phyloP scores from a whole-genome alignment of 1,140 invertebrate species.

The Belonocnema kinseyi region DNA sequence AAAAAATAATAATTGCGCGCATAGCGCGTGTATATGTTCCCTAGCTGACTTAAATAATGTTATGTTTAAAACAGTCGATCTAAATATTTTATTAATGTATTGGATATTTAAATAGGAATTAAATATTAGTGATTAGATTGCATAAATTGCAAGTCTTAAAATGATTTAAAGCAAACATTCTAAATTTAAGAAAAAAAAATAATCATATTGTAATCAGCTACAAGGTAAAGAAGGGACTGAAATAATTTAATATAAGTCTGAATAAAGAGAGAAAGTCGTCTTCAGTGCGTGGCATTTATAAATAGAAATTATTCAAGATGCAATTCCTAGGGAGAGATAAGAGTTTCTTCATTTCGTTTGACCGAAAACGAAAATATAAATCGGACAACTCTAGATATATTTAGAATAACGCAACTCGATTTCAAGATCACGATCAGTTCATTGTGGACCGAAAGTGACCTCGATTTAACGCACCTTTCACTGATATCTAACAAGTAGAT shows the following conservation, averaged over 20 bases:
- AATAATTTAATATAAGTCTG: not conserved
- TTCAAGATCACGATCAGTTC: slow-evolving; percentile 75
- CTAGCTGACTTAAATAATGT: too few relatives aligned
- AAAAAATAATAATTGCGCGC: too few relatives aligned
- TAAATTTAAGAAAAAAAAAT: too few relatives aligned
- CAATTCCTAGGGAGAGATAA: not conserved
- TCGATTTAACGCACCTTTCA: slow-evolving; percentile 71
- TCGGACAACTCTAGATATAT: not conserved
- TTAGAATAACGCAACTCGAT: slow-evolving; percentile 56
- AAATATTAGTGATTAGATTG: too few relatives aligned
- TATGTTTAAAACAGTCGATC: too few relatives aligned
- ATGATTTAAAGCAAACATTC: too few relatives aligned
- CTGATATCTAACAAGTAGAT: slow-evolving; percentile 46
- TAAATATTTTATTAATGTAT: too few relatives aligned
- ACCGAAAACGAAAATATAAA: not conserved
- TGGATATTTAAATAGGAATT: too few relatives aligned
- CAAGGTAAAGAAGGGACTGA: not conserved
- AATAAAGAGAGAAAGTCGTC: slow-evolving; percentile 24
- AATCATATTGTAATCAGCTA: too few relatives aligned
- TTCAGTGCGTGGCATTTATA: not conserved
- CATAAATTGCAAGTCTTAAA: too few relatives aligned
- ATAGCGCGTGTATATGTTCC: too few relatives aligned
- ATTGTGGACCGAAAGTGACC: slow-evolving; percentile 71
- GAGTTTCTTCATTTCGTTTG: slow-evolving; percentile 14
- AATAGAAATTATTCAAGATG: slow-evolving; percentile 25